Base-by-base conservation (phyloP, 2,888 invertebrate genomes). In the Spialia ferax region DNA sequence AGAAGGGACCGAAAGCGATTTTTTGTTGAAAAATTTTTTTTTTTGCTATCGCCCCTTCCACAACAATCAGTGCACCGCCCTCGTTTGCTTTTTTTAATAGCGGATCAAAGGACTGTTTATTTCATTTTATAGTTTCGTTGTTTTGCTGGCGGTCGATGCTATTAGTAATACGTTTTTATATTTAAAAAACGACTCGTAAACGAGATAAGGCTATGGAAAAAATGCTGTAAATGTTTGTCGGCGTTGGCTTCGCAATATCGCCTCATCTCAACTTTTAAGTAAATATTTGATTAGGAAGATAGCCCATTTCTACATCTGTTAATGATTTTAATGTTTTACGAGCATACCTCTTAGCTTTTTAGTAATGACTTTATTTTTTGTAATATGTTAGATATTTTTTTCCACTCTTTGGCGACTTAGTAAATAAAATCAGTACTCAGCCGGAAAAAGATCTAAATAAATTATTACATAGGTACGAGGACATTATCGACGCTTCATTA, bases 31-130 rank as follows among this genome's bases (percentile, higher is more conserved):
- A 87, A 80, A 77, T 70, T 73, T 76, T 78, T 75, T 91, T 93
- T 91, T 93, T 91, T 89, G 87, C 88, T 79, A 86, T 84, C 80
- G 81, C 78, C 83, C 83, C 80, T 82, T 83, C 87, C 86, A 87
- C 86, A 84, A 90, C 90, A 89, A 89, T 87, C 89, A 84, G 80
- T 79, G 87, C 82, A 84, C 88, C 89, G 89, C 86, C 87, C 83
- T 84, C 81, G 75, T 76, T 80, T 82, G 76, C 75, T 73, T 87
- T 86, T 86, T 89, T 89, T 83, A 78, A 91, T 93, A 93, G 74
- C 90, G 88, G 91, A 73, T 77, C 83, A 79, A 78, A 78, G 80
- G 87, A 85, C 89, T 92, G 89, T 93, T 92, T 92, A 84, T 88
- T 88, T 88, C 61, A 67, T 67, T 67, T 67, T 67, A 67, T 67